Evolutionary conservation across 2,113 vertebrate species (phyloP).

Genomic region (Ammospiza nelsoni): DNA sequence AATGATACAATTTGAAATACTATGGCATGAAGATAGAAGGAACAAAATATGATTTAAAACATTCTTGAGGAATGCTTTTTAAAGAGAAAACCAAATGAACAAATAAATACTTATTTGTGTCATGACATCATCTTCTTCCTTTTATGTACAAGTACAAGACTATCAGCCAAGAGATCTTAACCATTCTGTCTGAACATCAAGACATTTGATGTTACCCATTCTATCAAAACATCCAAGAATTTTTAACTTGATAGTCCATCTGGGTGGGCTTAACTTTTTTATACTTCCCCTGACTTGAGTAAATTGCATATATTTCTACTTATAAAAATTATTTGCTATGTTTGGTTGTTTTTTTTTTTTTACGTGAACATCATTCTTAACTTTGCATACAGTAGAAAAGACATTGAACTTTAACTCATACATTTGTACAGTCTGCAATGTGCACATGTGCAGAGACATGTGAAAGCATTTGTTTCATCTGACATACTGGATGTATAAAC

Average conservation of each 20-base stretch:
- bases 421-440: neutral
- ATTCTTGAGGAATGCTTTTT: neutral
- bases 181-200: neutral
- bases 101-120: neutral
- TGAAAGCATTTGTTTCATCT: neutral
- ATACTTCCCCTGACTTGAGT: neutral
- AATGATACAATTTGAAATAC: neutral
- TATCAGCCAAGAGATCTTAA: neutral
- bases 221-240: neutral
- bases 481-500: neutral
- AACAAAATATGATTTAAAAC: neutral
- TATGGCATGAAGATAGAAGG: neutral
- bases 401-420: no score
- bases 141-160: neutral
- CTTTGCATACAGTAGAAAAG: neutral
- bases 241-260: neutral
- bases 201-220: neutral
- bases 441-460: rapidly evolving
- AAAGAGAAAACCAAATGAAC: neutral
- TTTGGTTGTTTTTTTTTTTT: neutral
- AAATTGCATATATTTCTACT: neutral
- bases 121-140: neutral
- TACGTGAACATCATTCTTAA: neutral
- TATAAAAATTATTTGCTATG: neutral
- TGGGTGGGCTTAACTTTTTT: neutral